These are phyloP conservation scores for Drosophila oshimai DNA, from an alignment of 1,140 invertebrate genomes.

Conservation along the genomic window DNA sequence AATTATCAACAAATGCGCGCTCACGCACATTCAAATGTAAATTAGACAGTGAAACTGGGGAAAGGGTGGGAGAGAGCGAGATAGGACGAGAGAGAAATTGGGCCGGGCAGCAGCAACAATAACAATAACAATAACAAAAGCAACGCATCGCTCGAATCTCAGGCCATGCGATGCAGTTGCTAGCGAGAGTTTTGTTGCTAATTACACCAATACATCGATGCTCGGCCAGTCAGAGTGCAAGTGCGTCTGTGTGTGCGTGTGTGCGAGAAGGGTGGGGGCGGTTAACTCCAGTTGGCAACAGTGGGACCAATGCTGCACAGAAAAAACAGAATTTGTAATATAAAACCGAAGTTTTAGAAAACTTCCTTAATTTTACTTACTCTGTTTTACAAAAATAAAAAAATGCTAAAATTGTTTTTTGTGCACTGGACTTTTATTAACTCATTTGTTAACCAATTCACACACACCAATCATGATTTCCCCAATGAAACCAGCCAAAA, in stretches of 20 bases:
- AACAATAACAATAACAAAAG: constrained; percentile 15
- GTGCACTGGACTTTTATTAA: background rate
- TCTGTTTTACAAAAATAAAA: too few relatives aligned
- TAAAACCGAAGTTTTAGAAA: too few relatives aligned
- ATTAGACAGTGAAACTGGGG: constrained; percentile 31
- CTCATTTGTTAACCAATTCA: constrained; percentile 11
- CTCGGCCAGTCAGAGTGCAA: constrained; percentile 14
- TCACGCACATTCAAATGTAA: constrained; percentile 78
- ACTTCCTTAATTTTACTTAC: too few relatives aligned
- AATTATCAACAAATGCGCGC: constrained; percentile 67
- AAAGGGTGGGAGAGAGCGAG: background rate
- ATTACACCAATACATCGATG: constrained; percentile 25
- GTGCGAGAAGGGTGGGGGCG: background rate
- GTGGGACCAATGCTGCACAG: constrained; percentile 1
- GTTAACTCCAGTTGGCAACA: constrained; percentile 28
- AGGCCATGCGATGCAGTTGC: constrained; percentile 30
- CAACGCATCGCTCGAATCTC: constrained; percentile 9
- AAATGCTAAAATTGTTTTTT: too few relatives aligned
- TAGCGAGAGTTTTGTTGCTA: constrained; percentile 36
- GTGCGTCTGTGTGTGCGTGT: background rate
- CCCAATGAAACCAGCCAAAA: constrained; percentile 9
- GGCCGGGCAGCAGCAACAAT: constrained; percentile 4
- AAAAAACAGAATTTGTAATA: too few relatives aligned
- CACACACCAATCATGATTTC: constrained; percentile 5
- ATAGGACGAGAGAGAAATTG: constrained; percentile 5